Evolutionary conservation across 2,888 invertebrate genomes (phyloP), one percentile per base, ranked within the genome.

Genomic region (Tetragonula carbonaria): DNA sequence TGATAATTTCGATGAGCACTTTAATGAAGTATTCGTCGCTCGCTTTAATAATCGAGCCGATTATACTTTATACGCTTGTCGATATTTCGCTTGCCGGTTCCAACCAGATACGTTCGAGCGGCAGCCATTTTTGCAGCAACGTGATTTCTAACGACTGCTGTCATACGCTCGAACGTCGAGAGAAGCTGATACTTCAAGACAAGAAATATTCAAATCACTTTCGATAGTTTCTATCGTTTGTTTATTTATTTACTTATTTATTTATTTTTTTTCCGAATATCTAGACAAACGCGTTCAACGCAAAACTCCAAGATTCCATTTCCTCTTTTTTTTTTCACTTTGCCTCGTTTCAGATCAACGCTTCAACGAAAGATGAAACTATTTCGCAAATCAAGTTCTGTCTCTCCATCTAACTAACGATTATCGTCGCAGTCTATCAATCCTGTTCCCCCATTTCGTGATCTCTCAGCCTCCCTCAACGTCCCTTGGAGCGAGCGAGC

Each of bases 1-100:
- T 82, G 82, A 83, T 83, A 83, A 83, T 83, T 83, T 75, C 75
- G 72, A 83, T 81, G 82, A 82, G 81, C 82, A 62, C 72, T 82
- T 83, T 83, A 83, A 83, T 76, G 82, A 83, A 82, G 82, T 75
- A 57, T 82, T 82, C 82, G 82, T 50, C 75, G 74, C 74, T 67
- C 82, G 82, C 81, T 83, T 81, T 75, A 83, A 82, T 83, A 82
- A 83, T 66, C 75, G 63, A 11, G 50, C 13, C 72, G 76, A 72
- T 82, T 83, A 83, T 82, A 81, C 74, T 81, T 74, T 74, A 51
- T 74, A 59, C 73, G 80, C 18, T 57, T 53, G 59, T 14, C 8
- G 51, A 59, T 28, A 28, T 57, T 53, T 23, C 13, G 50, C 23
- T 45, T 45, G 45, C 38, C 23, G 21, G 45, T n/a, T 11, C 13